Conservation (phyloP, 1,140 invertebrate genomes). For the Pseudomyrmex flavicornis region DNA sequence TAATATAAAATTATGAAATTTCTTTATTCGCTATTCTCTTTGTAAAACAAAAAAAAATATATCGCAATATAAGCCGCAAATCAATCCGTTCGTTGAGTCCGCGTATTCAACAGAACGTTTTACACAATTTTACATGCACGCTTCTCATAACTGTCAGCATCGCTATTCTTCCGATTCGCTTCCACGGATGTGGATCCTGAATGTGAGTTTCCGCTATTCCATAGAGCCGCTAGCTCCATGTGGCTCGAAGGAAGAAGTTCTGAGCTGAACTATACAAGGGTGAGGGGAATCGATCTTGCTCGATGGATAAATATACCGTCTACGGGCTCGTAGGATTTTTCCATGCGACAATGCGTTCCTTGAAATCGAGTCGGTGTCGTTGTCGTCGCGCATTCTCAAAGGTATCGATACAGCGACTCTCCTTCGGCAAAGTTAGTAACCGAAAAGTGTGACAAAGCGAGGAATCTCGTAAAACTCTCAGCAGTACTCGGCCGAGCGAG, state of each 20-base stretch:
- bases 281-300: slow-evolving; percentile 32
- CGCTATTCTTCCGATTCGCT: not conserved
- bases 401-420: slow-evolving; percentile 58
- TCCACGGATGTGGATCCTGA: not conserved
- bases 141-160: slow-evolving; percentile 8
- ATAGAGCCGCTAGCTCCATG: not conserved
- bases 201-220: slow-evolving; percentile 5
- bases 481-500: slow-evolving; percentile 24
- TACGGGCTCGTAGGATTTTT: not conserved
- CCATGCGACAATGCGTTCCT: slow-evolving; percentile 48
- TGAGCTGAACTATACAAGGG: not conserved
- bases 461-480: slow-evolving; percentile 67
- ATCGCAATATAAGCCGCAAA: not conserved
- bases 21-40: not conserved
- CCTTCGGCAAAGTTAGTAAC: slow-evolving; percentile 59
- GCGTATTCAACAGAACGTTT: not conserved
- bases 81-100: not conserved
- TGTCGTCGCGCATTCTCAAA: slow-evolving; percentile 56
- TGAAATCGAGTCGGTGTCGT: slow-evolving; percentile 51
- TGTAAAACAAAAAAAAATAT: not conserved
- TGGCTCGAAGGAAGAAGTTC: not conserved
- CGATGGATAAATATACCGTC: slow-evolving; percentile 36
- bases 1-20: slow-evolving; percentile 43
- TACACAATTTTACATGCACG: not conserved
- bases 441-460: slow-evolving; percentile 67